phyloP scores from a whole-genome alignment of 2,888 invertebrate species.

The Xestia c-nigrum region DNA sequence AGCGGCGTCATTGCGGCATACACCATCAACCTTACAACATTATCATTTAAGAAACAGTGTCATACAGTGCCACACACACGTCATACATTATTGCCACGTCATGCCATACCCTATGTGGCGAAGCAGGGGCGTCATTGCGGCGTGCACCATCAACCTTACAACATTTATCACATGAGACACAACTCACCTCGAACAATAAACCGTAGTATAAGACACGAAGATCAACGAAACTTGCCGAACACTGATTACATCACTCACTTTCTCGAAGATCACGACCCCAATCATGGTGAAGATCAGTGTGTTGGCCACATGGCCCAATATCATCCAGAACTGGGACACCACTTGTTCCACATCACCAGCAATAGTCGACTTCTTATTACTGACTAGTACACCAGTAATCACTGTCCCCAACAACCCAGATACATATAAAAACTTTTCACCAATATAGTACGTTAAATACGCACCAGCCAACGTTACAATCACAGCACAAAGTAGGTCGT shows the following conservation, averaged over 20 bases:
- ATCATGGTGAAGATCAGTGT: slow-evolving; percentile 91
- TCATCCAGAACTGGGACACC: slow-evolving; percentile 81
- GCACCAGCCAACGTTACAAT: slow-evolving; percentile 82
- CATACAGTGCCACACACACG: slow-evolving; percentile 89
- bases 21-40: slow-evolving; percentile 78
- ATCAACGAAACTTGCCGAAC: slow-evolving; percentile 82
- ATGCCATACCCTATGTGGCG: slow-evolving; percentile 90
- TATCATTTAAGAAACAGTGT: too few relatives aligned
- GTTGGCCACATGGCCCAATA: slow-evolving; percentile 84
- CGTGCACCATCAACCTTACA: slow-evolving; percentile 82
- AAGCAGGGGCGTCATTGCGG: slow-evolving; percentile 88
- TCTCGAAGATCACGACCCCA: slow-evolving; percentile 91
- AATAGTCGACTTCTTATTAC: slow-evolving; percentile 81
- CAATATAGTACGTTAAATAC: slow-evolving; percentile 84
- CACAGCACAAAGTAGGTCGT: slow-evolving; percentile 82
- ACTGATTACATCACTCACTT: slow-evolving; percentile 83
- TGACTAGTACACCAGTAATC: slow-evolving; percentile 82
- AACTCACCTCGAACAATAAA: slow-evolving; percentile 83
- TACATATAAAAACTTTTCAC: slow-evolving; percentile 85
- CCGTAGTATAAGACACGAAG: slow-evolving; percentile 87
- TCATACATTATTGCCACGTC: slow-evolving; percentile 90
- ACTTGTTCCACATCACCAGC: slow-evolving; percentile 84
- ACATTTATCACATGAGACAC: neutral
- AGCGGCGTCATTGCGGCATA: slow-evolving; percentile 79
- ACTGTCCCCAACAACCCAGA: slow-evolving; percentile 84